Percentiles rank a stretch among this genome's conserved stretches.
phyloP scores from a whole-genome alignment of 2,797 vertebrate species.

The Avahi laniger region DNA sequence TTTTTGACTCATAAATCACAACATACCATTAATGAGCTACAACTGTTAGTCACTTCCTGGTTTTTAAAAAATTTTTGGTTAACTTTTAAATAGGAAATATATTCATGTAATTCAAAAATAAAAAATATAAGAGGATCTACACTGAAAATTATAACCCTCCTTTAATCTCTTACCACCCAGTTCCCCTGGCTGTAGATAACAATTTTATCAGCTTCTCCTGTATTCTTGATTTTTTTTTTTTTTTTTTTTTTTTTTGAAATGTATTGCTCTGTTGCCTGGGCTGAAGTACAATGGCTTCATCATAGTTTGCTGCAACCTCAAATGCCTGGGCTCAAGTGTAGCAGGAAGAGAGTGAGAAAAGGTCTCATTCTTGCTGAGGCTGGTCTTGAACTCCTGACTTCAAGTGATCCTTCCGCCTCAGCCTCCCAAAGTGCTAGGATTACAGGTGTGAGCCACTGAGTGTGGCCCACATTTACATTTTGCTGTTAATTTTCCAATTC shows the following conservation, averaged over 20 bases:
- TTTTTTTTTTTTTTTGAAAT: not conserved
- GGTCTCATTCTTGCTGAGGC: not conserved
- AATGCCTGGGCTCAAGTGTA: not conserved
- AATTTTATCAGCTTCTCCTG: not conserved
- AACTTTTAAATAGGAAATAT: slow-evolving; percentile 39
- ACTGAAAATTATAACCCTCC: not conserved
- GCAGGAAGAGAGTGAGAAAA: not conserved
- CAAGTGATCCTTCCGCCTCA: not conserved
- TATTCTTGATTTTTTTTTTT: not conserved
- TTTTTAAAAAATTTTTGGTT: not conserved
- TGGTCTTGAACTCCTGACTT: not conserved
- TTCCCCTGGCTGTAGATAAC: not conserved
- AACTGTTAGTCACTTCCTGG: slow-evolving; percentile 44
- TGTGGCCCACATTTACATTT: not conserved
- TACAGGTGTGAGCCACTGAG: not conserved
- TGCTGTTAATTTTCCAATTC: not conserved
- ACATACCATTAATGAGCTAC: slow-evolving; percentile 35
- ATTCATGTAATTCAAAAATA: slow-evolving; percentile 40
- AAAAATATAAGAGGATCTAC: not conserved
- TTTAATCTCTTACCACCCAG: not conserved
- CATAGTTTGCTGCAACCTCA: not conserved
- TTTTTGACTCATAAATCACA: slow-evolving; percentile 60
- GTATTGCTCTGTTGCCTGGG: not conserved
- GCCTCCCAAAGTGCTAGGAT: not conserved
- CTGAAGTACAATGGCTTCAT: not conserved